Percentiles rank a stretch among this genome's conserved stretches.
Conservation (phyloP, 2,797 vertebrate species). For the Periophthalmus magnuspinnatus region DNA sequence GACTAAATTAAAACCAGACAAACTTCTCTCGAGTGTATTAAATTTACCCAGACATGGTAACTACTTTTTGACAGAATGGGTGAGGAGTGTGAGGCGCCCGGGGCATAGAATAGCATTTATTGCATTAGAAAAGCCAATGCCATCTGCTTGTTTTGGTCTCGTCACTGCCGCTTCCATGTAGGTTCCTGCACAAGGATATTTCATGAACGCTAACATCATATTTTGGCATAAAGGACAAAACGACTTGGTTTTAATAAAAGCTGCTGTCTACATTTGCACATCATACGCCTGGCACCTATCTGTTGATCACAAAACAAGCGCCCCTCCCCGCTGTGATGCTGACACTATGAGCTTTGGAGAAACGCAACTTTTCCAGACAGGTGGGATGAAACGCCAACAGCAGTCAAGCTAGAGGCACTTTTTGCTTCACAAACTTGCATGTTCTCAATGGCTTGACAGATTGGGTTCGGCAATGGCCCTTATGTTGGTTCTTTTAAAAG, state of each 20-base stretch:
- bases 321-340: constrained; percentile 59
- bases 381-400: constrained; percentile 62
- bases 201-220: constrained; percentile 45
- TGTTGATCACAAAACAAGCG: constrained; percentile 58
- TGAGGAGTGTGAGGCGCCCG: constrained; percentile 41
- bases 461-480: constrained; percentile 66
- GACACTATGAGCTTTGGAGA: constrained; percentile 52
- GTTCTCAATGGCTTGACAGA: constrained; percentile 70
- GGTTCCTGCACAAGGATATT: constrained; percentile 30
- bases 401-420: constrained; percentile 56
- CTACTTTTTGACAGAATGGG: constrained; percentile 30
- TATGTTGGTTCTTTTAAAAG: constrained; percentile 55
- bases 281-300: constrained; percentile 61
- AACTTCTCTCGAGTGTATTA: constrained; percentile 45
- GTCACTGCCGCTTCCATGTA: constrained; percentile 47
- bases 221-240: constrained; percentile 50
- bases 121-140: constrained; percentile 38
- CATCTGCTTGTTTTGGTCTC: constrained; percentile 66
- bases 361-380: constrained; percentile 46
- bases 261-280: constrained; percentile 62
- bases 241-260: constrained; percentile 56
- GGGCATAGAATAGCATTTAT: constrained; percentile 47
- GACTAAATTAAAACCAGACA: constrained; percentile 2
- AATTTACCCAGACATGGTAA: constrained; percentile 41
- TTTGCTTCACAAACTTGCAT: constrained; percentile 61